Percentiles rank a stretch among this genome's conserved stretches.
phyloP scores from a whole-genome alignment of 35 echinoderm and acorn worm genomes.

The Ophiothrix spiculata region DNA sequence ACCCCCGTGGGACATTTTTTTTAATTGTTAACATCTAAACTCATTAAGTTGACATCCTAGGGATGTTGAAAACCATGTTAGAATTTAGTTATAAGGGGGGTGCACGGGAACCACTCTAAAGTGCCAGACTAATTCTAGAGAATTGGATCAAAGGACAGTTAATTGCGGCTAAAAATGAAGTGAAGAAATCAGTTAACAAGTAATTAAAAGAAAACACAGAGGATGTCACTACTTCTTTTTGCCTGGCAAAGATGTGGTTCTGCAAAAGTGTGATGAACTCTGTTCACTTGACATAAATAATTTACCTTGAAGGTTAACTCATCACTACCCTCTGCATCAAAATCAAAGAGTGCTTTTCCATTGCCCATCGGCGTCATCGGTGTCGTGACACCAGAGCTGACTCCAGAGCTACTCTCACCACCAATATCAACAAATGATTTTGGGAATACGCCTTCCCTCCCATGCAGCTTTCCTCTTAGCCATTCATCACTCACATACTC shows the following conservation, averaged over 20 bases:
- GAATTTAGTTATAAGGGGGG: too few species aligned
- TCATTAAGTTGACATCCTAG: too few species aligned
- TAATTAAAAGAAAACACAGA: background rate
- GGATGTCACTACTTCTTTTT: background rate
- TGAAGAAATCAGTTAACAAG: background rate
- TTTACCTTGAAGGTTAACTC: constrained; percentile 86
- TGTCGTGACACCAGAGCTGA: constrained; percentile 25
- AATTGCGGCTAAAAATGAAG: background rate
- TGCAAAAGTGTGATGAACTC: background rate
- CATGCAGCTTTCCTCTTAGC: constrained; percentile 57
- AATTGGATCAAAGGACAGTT: background rate
- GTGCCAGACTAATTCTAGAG: background rate
- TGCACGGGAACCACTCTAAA: too few species aligned
- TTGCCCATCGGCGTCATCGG: constrained; percentile 17
- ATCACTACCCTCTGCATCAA: constrained; percentile 55
- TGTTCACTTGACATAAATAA: background rate
- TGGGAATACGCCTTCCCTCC: constrained; percentile 84
- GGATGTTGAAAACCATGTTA: too few species aligned
- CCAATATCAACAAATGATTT: constrained; percentile 81
- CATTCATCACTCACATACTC: constrained; percentile 85
- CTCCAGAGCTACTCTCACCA: constrained; percentile 29
- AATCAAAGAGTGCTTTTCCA: constrained; percentile 81
- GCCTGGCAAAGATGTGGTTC: background rate
- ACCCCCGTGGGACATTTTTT: too few species aligned
- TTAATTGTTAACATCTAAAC: too few species aligned